A percentile compares a stretch with the other conserved stretches of the same genome.
Conservation (phyloP, 2,797 vertebrate species). For the Arrhamphus sclerolepis region DNA sequence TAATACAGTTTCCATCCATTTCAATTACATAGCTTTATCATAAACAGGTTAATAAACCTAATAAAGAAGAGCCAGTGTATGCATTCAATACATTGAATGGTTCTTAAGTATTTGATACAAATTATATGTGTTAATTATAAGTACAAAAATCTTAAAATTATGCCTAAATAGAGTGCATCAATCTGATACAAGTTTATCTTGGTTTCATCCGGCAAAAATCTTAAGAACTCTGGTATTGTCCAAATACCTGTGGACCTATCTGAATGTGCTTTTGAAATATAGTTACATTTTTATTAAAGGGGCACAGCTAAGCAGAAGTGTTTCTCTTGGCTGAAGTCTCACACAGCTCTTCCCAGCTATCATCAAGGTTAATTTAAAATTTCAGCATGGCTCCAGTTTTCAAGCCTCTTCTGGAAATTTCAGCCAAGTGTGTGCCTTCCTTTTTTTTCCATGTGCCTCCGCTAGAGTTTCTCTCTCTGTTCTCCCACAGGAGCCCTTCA, state of each 20-base stretch:
- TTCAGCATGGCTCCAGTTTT: conserved; percentile 4
- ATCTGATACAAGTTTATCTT: too few species aligned
- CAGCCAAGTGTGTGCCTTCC: background rate
- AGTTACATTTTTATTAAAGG: conserved; percentile 29
- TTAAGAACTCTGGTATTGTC: too few species aligned
- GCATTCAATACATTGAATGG: too few species aligned
- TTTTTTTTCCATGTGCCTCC: conserved; percentile 14
- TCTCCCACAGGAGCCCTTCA: conserved; percentile 44
- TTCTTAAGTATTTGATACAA: too few species aligned
- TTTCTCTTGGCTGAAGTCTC: conserved; percentile 33
- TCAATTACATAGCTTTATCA: too few species aligned
- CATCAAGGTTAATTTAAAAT: conserved; percentile 68
- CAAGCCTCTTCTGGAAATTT: background rate
- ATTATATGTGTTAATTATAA: too few species aligned
- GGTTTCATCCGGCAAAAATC: too few species aligned
- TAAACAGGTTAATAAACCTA: too few species aligned
- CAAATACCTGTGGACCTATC: background rate
- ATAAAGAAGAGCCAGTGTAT: too few species aligned
- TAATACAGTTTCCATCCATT: too few species aligned
- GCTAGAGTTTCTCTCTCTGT: conserved; percentile 3
- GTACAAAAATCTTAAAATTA: too few species aligned
- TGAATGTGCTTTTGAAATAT: conserved; percentile 10
- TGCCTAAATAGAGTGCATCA: too few species aligned
- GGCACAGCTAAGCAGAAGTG: conserved; percentile 26
- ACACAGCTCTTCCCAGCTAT: conserved; percentile 28